A percentile compares a stretch with the other conserved stretches of the same genome.
phyloP scores from a whole-genome alignment of 2,113 vertebrate species.

The Dromaius novaehollandiae region DNA sequence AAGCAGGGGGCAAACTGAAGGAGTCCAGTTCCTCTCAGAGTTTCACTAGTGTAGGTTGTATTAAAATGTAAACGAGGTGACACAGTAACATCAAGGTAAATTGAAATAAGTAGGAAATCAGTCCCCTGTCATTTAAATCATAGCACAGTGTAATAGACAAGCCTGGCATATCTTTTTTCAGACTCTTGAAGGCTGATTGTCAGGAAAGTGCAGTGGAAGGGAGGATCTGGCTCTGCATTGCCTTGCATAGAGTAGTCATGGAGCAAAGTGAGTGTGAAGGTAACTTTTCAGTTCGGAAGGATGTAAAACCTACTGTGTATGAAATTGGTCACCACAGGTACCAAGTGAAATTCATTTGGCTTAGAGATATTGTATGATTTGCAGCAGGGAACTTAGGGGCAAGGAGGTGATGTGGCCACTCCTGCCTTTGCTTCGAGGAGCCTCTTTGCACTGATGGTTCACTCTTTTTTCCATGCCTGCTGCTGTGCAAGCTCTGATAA shows the following conservation, averaged over 20 bases:
- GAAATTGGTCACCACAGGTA: constrained; percentile 1
- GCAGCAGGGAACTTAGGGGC: neutral
- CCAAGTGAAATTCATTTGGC: neutral
- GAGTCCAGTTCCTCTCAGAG: neutral
- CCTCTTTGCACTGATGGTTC: neutral
- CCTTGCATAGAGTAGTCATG: neutral
- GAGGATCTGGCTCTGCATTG: neutral
- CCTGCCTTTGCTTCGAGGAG: neutral
- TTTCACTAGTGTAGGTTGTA: neutral
- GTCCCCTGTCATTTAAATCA: neutral
- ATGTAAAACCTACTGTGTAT: neutral
- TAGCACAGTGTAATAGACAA: neutral
- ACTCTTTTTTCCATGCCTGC: neutral
- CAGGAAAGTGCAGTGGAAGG: neutral
- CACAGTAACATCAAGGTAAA: neutral
- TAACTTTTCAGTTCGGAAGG: neutral
- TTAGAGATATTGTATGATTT: neutral
- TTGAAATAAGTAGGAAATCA: neutral
- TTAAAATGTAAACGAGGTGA: neutral
- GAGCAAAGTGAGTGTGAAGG: neutral
- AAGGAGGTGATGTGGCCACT: neutral
- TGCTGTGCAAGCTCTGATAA: neutral
- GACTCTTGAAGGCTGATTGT: neutral
- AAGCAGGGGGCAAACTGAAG: neutral
- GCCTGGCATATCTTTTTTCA: neutral